Evolutionary conservation across 2,113 vertebrate species (phyloP).

Genomic region (Morone chrysops): DNA sequence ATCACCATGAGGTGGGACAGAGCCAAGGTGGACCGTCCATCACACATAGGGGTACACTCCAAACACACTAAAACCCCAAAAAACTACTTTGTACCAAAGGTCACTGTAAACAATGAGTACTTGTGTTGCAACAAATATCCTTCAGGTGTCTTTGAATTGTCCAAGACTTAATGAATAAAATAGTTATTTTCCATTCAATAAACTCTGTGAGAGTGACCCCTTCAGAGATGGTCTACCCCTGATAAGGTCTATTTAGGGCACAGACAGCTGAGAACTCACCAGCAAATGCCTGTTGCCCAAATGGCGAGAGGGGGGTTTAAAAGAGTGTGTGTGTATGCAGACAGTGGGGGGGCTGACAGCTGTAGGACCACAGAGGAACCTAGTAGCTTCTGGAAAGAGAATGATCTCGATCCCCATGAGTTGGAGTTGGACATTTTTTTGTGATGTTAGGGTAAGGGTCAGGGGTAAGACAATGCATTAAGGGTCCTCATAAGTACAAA

Average conservation of each 20-base stretch:
- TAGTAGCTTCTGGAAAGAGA: slow-evolving; percentile 83
- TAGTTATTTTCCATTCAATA: fast-evolving
- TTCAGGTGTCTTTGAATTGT: background rate
- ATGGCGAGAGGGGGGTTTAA: slow-evolving; percentile 43
- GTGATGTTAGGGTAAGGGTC: background rate
- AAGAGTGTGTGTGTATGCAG: slow-evolving; percentile 8
- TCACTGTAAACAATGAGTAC: background rate
- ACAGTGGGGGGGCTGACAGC: slow-evolving; percentile 69
- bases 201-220: slow-evolving; percentile 45
- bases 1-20: slow-evolving; percentile 68
- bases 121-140: background rate
- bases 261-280: slow-evolving; percentile 85
- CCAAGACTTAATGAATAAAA: background rate
- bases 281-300: slow-evolving; percentile 79
- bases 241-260: slow-evolving; percentile 84
- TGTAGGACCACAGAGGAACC: slow-evolving; percentile 69
- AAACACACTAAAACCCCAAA: background rate
- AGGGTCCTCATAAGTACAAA: background rate
- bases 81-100: background rate
- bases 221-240: slow-evolving; percentile 72
- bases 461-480: background rate
- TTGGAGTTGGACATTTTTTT: background rate
- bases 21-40: slow-evolving; percentile 48
- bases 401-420: slow-evolving; percentile 34
- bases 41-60: slow-evolving; percentile 19